Percentiles rank a stretch among this genome's conserved stretches.
Evolutionary conservation across 2,797 vertebrate genomes (phyloP).

Genomic region (Heliangelus exortis): DNA sequence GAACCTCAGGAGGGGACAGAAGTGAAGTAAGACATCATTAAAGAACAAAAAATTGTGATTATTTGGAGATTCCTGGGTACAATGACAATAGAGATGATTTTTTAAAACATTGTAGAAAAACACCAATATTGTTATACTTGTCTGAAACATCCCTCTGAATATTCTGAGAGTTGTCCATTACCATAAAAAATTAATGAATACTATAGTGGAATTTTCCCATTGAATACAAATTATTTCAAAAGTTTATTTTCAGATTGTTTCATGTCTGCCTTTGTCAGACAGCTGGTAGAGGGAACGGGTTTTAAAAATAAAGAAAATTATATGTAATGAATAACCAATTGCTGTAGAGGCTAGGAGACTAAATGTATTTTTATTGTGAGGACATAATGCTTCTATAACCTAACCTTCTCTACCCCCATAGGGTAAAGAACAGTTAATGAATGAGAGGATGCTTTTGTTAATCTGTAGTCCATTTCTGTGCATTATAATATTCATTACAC

Average conservation of each 20-base stretch:
- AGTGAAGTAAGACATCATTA: background rate
- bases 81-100: background rate
- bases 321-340: slow-evolving; percentile 53
- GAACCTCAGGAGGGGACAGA: background rate
- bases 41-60: background rate
- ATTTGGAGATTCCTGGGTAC: background rate
- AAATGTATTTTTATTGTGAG: slow-evolving; percentile 61
- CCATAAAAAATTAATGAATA: background rate
- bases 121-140: background rate
- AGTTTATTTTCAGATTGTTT: slow-evolving; percentile 64
- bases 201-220: slow-evolving; percentile 41
- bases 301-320: slow-evolving; percentile 71
- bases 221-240: slow-evolving; percentile 60
- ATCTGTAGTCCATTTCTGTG: slow-evolving; percentile 25
- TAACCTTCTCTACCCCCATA: slow-evolving; percentile 58
- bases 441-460: background rate
- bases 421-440: slow-evolving; percentile 57
- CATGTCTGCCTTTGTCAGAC: slow-evolving; percentile 41
- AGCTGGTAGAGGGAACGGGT: slow-evolving; percentile 48
- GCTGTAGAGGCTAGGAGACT: slow-evolving; percentile 39
- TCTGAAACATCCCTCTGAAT: background rate
- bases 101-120: slow-evolving; percentile 1
- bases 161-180: background rate
- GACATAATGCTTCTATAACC: slow-evolving; percentile 35
- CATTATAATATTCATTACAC: background rate